A percentile compares a stretch with the other conserved stretches of the same genome.
These are phyloP conservation scores for Fopius arisanus DNA, from an alignment of 1,140 invertebrate species.

Conservation along the genomic window DNA sequence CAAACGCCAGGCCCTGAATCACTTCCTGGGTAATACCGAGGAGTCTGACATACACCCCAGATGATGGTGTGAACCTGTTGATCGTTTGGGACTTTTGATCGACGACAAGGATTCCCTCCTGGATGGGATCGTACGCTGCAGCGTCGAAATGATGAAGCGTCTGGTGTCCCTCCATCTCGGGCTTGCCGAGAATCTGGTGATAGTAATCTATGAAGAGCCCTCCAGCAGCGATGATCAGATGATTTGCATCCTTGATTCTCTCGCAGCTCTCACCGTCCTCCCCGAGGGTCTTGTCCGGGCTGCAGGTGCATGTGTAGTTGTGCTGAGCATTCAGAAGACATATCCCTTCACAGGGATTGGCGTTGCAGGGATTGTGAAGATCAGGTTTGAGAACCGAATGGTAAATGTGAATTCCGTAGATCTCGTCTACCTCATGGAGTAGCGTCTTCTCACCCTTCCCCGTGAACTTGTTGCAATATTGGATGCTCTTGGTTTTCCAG, in stretches of 20 bases:
- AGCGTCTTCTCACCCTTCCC: constrained; percentile 69
- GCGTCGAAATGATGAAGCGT: constrained; percentile 34
- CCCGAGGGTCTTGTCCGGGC: constrained; percentile 71
- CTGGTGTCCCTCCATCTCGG: constrained; percentile 38
- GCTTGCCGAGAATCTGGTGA: constrained; percentile 55
- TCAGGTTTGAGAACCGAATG: constrained; percentile 69
- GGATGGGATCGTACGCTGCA: constrained; percentile 51
- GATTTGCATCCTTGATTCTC: constrained; percentile 41
- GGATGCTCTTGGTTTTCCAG: constrained; percentile 72
- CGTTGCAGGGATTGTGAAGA: constrained; percentile 74
- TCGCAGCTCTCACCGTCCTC: constrained; percentile 66
- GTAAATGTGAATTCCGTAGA: constrained; percentile 74
- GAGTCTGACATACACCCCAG: constrained; percentile 52
- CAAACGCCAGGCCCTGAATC: constrained; percentile 72
- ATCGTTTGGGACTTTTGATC: constrained; percentile 39
- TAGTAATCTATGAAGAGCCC: constrained; percentile 52
- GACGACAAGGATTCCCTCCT: constrained; percentile 43
- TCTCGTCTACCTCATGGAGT: constrained; percentile 59
- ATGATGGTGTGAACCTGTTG: constrained; percentile 52
- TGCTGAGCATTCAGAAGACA: constrained; percentile 76
- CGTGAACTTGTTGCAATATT: constrained; percentile 74
- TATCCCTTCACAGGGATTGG: constrained; percentile 77
- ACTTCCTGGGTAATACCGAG: constrained; percentile 62
- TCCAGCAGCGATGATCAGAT: constrained; percentile 45
- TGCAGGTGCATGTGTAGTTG: constrained; percentile 79